phyloP scores from a whole-genome alignment of 2,888 invertebrate species.

The Lasioglossum figueresi region DNA sequence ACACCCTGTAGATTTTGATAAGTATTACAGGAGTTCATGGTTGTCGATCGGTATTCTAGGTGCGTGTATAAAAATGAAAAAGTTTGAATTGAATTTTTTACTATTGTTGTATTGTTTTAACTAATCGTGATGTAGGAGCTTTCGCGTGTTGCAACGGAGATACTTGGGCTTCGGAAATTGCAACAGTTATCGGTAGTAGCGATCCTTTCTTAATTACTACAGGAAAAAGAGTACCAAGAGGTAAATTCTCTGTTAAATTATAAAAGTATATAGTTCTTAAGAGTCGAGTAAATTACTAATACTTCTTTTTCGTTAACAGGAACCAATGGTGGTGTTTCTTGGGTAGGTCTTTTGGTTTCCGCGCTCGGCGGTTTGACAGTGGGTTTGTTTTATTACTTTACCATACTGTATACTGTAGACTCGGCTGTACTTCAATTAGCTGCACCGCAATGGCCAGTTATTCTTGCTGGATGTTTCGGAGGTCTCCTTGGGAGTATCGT shows the following conservation, averaged over 20 bases:
- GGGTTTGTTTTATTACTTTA: conserved; percentile 90
- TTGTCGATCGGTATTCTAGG: conserved; percentile 87
- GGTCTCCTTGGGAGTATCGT: conserved; percentile 93
- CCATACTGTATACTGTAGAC: conserved; percentile 88
- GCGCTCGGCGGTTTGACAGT: conserved; percentile 89
- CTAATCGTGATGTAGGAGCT: conserved; percentile 85
- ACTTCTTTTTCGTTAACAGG: conserved; percentile 84
- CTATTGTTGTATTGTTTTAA: no score
- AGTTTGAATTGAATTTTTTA: background rate
- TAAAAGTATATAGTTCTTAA: background rate
- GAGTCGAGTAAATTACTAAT: background rate
- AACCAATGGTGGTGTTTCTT: conserved; percentile 94
- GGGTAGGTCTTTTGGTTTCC: conserved; percentile 87
- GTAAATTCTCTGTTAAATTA: conserved; percentile 78
- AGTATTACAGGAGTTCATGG: conserved; percentile 92
- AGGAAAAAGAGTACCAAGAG: conserved; percentile 90
- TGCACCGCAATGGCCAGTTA: conserved; percentile 92
- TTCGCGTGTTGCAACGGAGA: conserved; percentile 94
- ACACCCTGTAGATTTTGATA: conserved; percentile 90
- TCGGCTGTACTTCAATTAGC: conserved; percentile 85
- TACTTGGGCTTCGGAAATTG: conserved; percentile 96
- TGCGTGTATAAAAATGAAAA: background rate
- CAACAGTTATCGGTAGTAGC: conserved; percentile 88
- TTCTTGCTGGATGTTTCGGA: conserved; percentile 89
- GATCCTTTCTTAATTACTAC: conserved; percentile 92